A percentile compares a stretch with the other conserved stretches of the same genome.
These are phyloP conservation scores for Chelon labrosus DNA, from an alignment of 2,797 vertebrate species.

Conservation along the genomic window DNA sequence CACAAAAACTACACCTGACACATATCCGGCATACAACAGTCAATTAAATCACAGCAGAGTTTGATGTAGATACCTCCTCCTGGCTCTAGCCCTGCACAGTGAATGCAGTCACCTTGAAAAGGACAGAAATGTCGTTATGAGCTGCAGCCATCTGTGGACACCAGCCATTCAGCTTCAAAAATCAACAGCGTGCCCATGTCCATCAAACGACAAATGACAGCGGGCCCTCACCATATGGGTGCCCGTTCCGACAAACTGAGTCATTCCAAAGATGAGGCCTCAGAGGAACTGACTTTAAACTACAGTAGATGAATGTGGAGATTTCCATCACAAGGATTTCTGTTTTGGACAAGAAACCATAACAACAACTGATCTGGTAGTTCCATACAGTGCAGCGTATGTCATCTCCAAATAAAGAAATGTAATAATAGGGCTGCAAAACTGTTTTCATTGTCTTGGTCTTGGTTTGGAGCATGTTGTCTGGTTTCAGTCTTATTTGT, in stretches of 20 bases:
- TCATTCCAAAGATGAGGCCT: slow-evolving; percentile 53
- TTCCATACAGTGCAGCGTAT: slow-evolving; percentile 8
- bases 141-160: slow-evolving; percentile 79
- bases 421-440: background rate
- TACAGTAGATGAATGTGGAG: slow-evolving; percentile 39
- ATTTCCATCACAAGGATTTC: background rate
- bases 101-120: slow-evolving; percentile 77
- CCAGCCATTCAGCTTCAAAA: slow-evolving; percentile 64
- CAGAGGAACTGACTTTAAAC: slow-evolving; percentile 43
- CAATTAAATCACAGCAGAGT: slow-evolving; percentile 9
- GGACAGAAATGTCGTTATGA: slow-evolving; percentile 65
- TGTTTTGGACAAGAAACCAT: background rate
- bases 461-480: background rate
- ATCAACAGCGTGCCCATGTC: slow-evolving; percentile 64
- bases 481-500: background rate
- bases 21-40: background rate
- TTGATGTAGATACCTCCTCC: slow-evolving; percentile 26
- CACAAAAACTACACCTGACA: background rate
- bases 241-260: slow-evolving; percentile 55
- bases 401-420: slow-evolving; percentile 11
- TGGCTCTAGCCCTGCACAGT: slow-evolving; percentile 35
- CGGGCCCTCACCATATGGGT: slow-evolving; percentile 71
- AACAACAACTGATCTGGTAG: slow-evolving; percentile 9
- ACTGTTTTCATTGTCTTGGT: background rate
- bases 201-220: slow-evolving; percentile 73